A percentile compares a stretch with the other conserved stretches of the same genome.
phyloP scores from a whole-genome alignment of 1,140 invertebrate genomes.

The Probaryconus sp. region DNA sequence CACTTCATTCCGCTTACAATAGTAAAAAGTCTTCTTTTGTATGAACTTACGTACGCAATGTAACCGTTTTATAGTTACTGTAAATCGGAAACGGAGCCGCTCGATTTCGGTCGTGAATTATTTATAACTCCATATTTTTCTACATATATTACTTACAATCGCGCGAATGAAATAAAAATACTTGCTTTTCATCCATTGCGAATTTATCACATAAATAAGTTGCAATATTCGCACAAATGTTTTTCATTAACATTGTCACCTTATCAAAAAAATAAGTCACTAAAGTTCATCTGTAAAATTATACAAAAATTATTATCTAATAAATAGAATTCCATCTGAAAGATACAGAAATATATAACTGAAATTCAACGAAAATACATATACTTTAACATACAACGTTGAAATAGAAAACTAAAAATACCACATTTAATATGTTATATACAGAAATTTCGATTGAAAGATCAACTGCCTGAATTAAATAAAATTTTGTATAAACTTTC shows the following conservation, averaged over 20 bases:
- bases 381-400: too few relatives aligned
- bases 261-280: not conserved
- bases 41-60: conserved; percentile 31
- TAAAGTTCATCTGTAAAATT: too few relatives aligned
- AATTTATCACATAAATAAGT: conserved; percentile 33
- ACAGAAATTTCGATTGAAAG: too few relatives aligned
- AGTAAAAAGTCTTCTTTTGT: conserved; percentile 33
- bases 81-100: conserved; percentile 10
- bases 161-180: conserved; percentile 19
- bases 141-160: not conserved
- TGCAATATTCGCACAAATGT: conserved; percentile 8
- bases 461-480: too few relatives aligned
- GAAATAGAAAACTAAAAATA: too few relatives aligned
- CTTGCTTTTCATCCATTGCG: conserved; percentile 11
- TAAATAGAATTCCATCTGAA: too few relatives aligned
- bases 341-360: too few relatives aligned
- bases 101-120: conserved; percentile 20
- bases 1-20: conserved; percentile 22
- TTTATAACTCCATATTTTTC: conserved; percentile 10
- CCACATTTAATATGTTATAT: too few relatives aligned
- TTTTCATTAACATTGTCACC: not conserved
- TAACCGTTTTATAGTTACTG: conserved; percentile 25
- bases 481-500: too few relatives aligned
- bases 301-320: too few relatives aligned
- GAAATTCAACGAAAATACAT: too few relatives aligned